Percentiles rank a stretch among this genome's conserved stretches.
Conservation (phyloP, 2,113 vertebrate genomes). For the Cynocephalus volans region DNA sequence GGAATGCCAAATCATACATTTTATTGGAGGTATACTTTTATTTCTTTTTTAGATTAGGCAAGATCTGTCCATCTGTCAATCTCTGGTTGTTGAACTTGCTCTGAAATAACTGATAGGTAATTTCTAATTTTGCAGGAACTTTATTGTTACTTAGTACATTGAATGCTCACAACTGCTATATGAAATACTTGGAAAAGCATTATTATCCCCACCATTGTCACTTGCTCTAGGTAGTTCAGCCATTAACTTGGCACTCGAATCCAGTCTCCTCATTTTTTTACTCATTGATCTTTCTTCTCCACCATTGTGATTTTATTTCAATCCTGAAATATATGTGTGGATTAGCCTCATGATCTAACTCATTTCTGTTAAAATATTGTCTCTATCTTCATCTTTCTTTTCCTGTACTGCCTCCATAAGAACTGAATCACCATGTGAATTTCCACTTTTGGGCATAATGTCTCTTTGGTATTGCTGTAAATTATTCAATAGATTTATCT, state of each 20-base stretch:
- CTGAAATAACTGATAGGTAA: slow-evolving; percentile 6
- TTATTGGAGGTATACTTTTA: neutral
- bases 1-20: neutral
- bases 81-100: slow-evolving; percentile 18
- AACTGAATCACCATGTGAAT: slow-evolving; percentile 42
- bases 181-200: neutral
- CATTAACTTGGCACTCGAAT: neutral
- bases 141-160: slow-evolving; percentile 8
- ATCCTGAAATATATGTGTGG: neutral
- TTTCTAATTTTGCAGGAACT: slow-evolving; percentile 48
- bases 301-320: neutral
- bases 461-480: slow-evolving; percentile 15
- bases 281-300: neutral
- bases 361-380: slow-evolving; percentile 62
- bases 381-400: slow-evolving; percentile 55
- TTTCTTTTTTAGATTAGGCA: slow-evolving; percentile 35
- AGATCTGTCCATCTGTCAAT: neutral
- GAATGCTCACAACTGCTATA: neutral
- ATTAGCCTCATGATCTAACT: slow-evolving; percentile 3
- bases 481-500: slow-evolving; percentile 47
- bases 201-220: neutral
- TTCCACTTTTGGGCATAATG: neutral
- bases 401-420: neutral
- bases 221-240: neutral
- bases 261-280: slow-evolving; percentile 15